Conservation (phyloP, 1,140 invertebrate species). For the Dryas iulia region DNA sequence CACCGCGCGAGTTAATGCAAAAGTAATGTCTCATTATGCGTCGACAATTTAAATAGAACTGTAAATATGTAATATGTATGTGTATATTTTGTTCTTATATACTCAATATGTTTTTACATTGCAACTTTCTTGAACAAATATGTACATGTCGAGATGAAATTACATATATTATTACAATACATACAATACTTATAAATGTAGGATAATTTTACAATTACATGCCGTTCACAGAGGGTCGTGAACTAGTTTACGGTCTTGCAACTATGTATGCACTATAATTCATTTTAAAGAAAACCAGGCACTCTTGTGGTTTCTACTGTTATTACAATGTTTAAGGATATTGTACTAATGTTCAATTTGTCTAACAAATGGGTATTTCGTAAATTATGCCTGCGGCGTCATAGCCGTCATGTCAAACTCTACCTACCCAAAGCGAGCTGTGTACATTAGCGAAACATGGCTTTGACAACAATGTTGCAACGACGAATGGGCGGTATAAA, state of each 20-base stretch:
- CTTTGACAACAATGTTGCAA: constrained; percentile 25
- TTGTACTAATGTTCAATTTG: constrained; percentile 28
- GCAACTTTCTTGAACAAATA: neutral
- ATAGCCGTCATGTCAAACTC: constrained; percentile 16
- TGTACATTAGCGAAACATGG: constrained; percentile 13
- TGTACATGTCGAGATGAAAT: constrained; percentile 17
- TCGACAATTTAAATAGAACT: neutral
- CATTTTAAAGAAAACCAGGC: constrained; percentile 5
- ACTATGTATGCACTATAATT: constrained; percentile 20
- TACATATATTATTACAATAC: constrained; percentile 15
- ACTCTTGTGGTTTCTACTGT: neutral
- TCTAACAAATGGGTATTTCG: constrained; percentile 30
- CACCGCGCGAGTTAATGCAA: constrained; percentile 4
- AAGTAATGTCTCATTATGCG: neutral
- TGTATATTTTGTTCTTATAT: neutral
- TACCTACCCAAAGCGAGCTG: neutral
- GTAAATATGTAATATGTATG: neutral
- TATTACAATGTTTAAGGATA: constrained; percentile 29
- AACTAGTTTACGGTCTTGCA: constrained; percentile 19
- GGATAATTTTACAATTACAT: constrained; percentile 24
- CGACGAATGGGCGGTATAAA: constrained; percentile 14
- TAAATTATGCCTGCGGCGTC: constrained; percentile 23
- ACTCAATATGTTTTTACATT: neutral
- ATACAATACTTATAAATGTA: constrained; percentile 22
- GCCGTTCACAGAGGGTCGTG: constrained; percentile 22